Base-by-base conservation (phyloP, 2,888 invertebrate species). In the Tribolium freemani region DNA sequence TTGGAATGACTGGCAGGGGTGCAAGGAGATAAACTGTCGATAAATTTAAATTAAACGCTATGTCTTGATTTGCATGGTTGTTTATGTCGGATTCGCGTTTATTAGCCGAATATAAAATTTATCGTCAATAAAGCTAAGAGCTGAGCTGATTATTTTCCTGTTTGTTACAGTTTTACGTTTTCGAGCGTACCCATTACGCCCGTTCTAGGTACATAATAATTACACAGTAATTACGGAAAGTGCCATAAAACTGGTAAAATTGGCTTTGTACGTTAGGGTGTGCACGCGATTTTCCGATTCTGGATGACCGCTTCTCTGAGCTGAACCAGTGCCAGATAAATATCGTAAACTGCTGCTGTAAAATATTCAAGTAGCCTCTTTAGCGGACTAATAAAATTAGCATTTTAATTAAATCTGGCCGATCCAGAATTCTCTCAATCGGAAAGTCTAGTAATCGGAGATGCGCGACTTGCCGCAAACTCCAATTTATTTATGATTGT, bases 391-490 rank as follows among this genome's bases (percentile, higher is more conserved):
- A 77, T 79, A 78, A 79, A 79, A 79, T 79, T 79, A 77, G 77
- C 79, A 79, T 79, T 79, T 79, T 79, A 78, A 79, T 79, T 79
- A 79, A 79, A 79, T 78, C 75, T 73, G 76, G 73, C 75, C 72
- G 71, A 76, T 77, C 76, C 69, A 31, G 57, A 72, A 73, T 71
- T 69, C 70, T 74, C 75, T 72, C 74, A 77, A 77, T 78, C 75
- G 78, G 75, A 75, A 75, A 76, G 64, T 67, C 30, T 56, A 67
- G 61, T 50, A 61, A 60, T 60, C 63, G 11, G 53, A 64, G 60
- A 61, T 61, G 57, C 61, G 46, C 46, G 58, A 58, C 45, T 58
- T 58, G 63, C 63, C 54, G 53, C 64, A 53, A 64, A 53, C 44
- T 44, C 64, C 20, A 54, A 51, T 64, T 64, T 64, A 54, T 64